Conservation (phyloP, 2,113 vertebrate species). For the human region GRCh38 chr11:30980001-30980500, state of each 20-base stretch:
- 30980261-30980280: background rate
- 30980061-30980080: background rate
- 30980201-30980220: background rate
- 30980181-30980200: background rate
- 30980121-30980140: background rate
- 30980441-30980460: background rate
- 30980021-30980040: background rate
- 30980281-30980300: background rate
- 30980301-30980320: background rate
- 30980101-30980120: background rate
- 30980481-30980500: background rate
- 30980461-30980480: background rate
- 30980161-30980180: background rate
- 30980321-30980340: background rate
- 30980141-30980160: background rate
- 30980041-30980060: background rate
- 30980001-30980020: background rate
- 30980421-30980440: background rate
- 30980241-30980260: background rate
- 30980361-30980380: background rate
- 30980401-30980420: background rate
- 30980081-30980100: background rate
- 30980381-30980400: background rate
- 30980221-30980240: background rate
- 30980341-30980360: background rate